A percentile compares a stretch with the other conserved stretches of the same genome.
Conservation (phyloP, 2,113 vertebrate species). For the Gavia stellata region DNA sequence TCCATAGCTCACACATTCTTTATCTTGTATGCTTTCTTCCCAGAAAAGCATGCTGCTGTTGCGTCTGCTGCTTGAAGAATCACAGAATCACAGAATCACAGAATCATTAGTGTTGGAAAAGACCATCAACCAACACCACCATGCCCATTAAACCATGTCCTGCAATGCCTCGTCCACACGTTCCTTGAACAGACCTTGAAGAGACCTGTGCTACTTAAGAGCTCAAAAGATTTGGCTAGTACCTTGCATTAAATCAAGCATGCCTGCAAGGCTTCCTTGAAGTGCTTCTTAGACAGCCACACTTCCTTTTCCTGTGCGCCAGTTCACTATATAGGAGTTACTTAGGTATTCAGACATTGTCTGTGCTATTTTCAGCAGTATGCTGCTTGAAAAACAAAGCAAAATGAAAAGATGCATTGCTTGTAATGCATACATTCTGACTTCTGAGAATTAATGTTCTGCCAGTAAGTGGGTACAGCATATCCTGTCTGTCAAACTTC, state of each 20-base stretch:
- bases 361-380: constrained; percentile 16
- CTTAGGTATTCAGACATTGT: neutral
- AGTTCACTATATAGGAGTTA: neutral
- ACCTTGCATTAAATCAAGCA: neutral
- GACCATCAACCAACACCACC: no score
- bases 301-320: constrained; percentile 8
- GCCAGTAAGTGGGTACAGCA: neutral
- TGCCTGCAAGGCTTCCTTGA: neutral
- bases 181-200: no score
- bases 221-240: neutral
- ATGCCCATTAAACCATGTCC: no score
- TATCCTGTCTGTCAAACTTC: constrained; percentile 52
- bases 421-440: constrained; percentile 36
- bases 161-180: no score
- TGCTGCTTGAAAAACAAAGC: constrained; percentile 21
- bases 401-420: constrained; percentile 2
- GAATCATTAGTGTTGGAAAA: no score
- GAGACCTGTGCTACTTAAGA: neutral
- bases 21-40: neutral
- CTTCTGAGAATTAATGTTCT: constrained; percentile 45
- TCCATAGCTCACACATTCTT: neutral
- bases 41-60: neutral
- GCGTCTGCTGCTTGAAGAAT: neutral
- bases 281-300: constrained; percentile 15
- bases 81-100: no score